Base-by-base conservation (phyloP, 2,888 invertebrate genomes). In the Chloroclysta siterata region DNA sequence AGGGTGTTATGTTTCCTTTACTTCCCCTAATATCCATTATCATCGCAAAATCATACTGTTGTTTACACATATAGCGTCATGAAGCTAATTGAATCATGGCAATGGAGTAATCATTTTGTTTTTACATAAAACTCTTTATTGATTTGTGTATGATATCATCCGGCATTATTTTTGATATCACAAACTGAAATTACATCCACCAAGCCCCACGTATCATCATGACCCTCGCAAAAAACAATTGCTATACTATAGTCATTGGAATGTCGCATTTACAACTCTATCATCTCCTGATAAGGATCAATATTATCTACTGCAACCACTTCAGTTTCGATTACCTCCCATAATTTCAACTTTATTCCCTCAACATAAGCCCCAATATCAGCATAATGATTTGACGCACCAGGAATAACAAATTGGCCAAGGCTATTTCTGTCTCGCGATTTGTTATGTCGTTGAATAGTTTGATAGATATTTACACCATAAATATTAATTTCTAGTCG, bases 171-270 rank as follows among this genome's bases (percentile, higher is more conserved):
- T 10, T 39, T 58, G 44, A 48, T 55, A 50, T 53, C 64, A 59
- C 33, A 52, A 36, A 47, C 29, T 52, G 15, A 36, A 33, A 50
- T 57, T 44, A 58, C 42, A 44, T 53, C 17, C 53, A 63, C 17
- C 22, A 55, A 51, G 51, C 57, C 54, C 54, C 47, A 46, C 46
- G 22, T 33, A 48, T 44, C 41, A 14, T 48, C 46, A 48, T 55
- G 65, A 58, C 58, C 60, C 63, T 55, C 7, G 65, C 54, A n/a
- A 65, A 22, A 65, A 28, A 55, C 61, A 61, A 69, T 63, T 66
- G 62, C 41, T 54, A 39, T 61, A 54, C 17, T 50, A 47, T 39
- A 58, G 62, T 60, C 63, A 53, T 54, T 52, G 36, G 44, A 5
- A 44, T 17, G 28, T 33, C 11, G 46, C 11, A 54, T 17, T 47